A percentile compares a stretch with the other conserved stretches of the same genome.
Conservation (phyloP, 2,888 invertebrate genomes). For the Cistogaster globosa region DNA sequence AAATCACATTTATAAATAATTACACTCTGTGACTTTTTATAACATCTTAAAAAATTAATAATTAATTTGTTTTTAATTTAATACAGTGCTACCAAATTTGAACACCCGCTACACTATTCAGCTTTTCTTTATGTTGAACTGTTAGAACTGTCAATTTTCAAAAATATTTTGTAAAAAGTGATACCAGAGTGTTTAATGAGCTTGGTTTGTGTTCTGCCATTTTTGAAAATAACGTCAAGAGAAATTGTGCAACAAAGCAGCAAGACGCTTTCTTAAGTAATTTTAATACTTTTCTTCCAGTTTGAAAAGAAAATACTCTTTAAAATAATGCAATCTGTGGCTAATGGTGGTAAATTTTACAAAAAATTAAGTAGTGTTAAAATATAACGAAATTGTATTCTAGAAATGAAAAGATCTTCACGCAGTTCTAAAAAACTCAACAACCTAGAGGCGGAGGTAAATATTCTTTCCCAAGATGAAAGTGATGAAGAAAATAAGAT, state of each 20-base stretch:
- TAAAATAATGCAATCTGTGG: not conserved
- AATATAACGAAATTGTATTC: not conserved
- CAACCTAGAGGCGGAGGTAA: constrained; percentile 69
- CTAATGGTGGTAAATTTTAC: constrained; percentile 42
- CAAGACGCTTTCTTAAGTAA: constrained; percentile 30
- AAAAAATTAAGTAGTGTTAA: not conserved
- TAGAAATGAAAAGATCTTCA: constrained; percentile 10
- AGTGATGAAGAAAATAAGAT: constrained; percentile 27
- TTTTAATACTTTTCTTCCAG: not conserved
- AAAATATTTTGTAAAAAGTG: constrained; percentile 50
- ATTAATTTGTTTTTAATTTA: constrained; percentile 34
- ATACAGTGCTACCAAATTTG: constrained; percentile 20
- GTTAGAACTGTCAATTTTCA: not conserved
- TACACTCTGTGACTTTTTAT: not conserved
- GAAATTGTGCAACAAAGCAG: constrained; percentile 11
- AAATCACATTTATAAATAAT: not conserved
- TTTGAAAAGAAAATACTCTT: not conserved
- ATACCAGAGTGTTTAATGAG: constrained; percentile 24
- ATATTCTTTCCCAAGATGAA: constrained; percentile 64
- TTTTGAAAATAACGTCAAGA: constrained; percentile 61
- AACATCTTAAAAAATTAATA: not conserved
- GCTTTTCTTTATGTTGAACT: constrained; percentile 25
- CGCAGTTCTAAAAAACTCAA: constrained; percentile 45
- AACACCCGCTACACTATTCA: not conserved
- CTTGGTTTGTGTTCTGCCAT: constrained; percentile 48